A percentile compares a stretch with the other conserved stretches of the same genome.
These are phyloP conservation scores for Parapsyche elsis DNA, from an alignment of 1,140 invertebrate species.

Conservation along the genomic window DNA sequence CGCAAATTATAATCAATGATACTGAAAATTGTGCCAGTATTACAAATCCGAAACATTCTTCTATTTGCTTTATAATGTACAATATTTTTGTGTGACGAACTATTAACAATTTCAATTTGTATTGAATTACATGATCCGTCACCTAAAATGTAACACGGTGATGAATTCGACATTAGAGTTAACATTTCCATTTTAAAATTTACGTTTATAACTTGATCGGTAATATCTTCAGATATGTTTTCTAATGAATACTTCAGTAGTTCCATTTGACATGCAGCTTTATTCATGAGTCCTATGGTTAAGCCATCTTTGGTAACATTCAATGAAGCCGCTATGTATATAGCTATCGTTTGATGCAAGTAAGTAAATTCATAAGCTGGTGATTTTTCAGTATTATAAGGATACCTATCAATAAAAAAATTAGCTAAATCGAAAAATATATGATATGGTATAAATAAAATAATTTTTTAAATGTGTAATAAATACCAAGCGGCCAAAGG, in stretches of 20 bases:
- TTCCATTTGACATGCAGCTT: conserved; percentile 65
- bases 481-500: conserved; percentile 48
- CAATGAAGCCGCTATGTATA: conserved; percentile 61
- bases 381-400: conserved; percentile 63
- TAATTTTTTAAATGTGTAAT: too few species aligned
- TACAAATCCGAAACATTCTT: conserved; percentile 63
- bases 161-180: too few species aligned
- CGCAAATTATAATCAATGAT: conserved; percentile 68
- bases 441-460: neutral
- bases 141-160: too few species aligned
- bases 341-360: conserved; percentile 62
- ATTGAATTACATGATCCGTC: neutral
- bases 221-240: conserved; percentile 1
- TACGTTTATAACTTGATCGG: too few species aligned
- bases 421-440: neutral
- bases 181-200: too few species aligned
- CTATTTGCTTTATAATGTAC: conserved; percentile 59
- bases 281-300: conserved; percentile 63
- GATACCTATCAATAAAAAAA: conserved; percentile 62
- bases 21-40: conserved; percentile 66
- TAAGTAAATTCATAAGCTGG: conserved; percentile 67
- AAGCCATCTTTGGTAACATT: conserved; percentile 67
- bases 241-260: conserved; percentile 59
- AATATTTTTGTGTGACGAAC: conserved; percentile 60
- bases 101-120: conserved; percentile 55